Base-by-base conservation (phyloP, 2,113 vertebrate species). In the Malurus cyaneus region DNA sequence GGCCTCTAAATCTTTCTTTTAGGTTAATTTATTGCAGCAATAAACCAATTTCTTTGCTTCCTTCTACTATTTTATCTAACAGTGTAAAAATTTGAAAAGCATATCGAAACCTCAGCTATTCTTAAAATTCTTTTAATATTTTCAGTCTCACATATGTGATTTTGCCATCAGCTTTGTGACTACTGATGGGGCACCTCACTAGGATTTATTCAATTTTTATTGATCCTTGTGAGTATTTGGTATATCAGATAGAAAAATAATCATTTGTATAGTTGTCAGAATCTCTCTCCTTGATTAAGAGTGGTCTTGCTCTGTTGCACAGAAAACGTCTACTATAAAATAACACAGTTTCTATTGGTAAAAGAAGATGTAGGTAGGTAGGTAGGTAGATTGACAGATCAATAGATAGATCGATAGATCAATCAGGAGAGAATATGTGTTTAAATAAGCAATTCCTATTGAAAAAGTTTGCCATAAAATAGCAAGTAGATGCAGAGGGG, bases 1-100 rank as follows among this genome's bases (percentile, higher is more conserved):
- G 18, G 61, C 50, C 92, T 83, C 53, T 31, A 78, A 88, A 41
- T 62, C 64, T 86, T 93, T 89, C 70, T 89, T 73, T 88, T 76
- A 84, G 41, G 36, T 80, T 86, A 92, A 94, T 87, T 94, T 94
- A 93, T 87, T 89, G 54, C 74, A 70, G 54, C 47, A 93, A 87
- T 73, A 96, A 96, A 94, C 28, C 88, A 81, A 62, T 70, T 70
- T 80, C 56, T 81, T 83, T 92, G 47, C 74, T 88, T 88, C 44
- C 32, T 83, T 94, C 87, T 88, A 46, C 25, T 78, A 62, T 80
- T 90, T 95, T 56, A 70, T 70, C 0, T 34, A 80, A 44, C 29
- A 78, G 56, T 46, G n/a, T 36, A 88, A 88, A 94, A 11, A 78
- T 41, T 60, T 44, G 41, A 80, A 93, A 92, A 89, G 26, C 7